Evolutionary conservation across 2,113 vertebrate genomes (phyloP).

Genomic region (Cynopterus brachyotis): DNA sequence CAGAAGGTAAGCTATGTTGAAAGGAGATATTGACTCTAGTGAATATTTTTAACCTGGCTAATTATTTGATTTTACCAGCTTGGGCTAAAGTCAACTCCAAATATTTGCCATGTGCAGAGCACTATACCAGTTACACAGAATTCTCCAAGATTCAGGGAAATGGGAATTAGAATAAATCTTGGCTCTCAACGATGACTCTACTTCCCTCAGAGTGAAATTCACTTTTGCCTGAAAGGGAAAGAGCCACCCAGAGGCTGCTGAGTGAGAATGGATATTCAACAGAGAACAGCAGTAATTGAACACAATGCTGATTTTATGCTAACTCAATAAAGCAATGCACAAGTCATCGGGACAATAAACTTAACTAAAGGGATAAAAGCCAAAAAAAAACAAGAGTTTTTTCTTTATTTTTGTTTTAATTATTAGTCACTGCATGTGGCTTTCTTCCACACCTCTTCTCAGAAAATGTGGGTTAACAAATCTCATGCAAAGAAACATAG

Average conservation of each 20-base stretch:
- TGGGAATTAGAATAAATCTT: background rate
- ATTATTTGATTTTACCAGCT: background rate
- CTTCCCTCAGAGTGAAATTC: background rate
- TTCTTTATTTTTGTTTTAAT: background rate
- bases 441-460: background rate
- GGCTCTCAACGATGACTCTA: background rate
- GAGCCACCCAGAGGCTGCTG: background rate
- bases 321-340: background rate
- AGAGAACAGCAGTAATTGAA: background rate
- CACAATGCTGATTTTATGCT: conserved; percentile 52
- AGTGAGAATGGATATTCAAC: background rate
- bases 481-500: background rate
- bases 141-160: background rate
- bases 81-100: background rate
- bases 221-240: background rate
- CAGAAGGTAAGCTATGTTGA: background rate
- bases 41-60: background rate
- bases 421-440: background rate
- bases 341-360: background rate
- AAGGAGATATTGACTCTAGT: background rate
- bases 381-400: background rate
- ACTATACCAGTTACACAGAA: background rate
- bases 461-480: background rate
- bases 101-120: background rate
- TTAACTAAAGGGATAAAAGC: background rate